phyloP scores from a whole-genome alignment of 1,140 invertebrate genomes.

The Drosophila virilis region DNA sequence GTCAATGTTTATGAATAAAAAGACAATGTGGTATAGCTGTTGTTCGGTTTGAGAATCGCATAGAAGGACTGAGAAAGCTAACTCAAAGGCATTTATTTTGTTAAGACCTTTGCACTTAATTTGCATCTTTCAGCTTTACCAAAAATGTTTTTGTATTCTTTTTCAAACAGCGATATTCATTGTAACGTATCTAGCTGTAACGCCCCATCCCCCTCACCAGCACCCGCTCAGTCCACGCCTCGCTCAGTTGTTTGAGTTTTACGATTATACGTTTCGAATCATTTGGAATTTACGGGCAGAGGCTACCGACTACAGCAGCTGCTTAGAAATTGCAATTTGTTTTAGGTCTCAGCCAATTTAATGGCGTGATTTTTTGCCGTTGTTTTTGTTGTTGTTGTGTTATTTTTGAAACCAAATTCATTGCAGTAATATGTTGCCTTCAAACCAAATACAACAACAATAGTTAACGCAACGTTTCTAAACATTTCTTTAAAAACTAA shows the following conservation, averaged over 20 bases:
- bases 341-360: conserved; percentile 44
- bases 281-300: conserved; percentile 27
- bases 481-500: conserved; percentile 43
- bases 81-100: conserved; percentile 19
- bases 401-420: conserved; percentile 24
- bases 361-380: conserved; percentile 4
- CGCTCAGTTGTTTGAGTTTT: conserved; percentile 40
- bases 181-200: conserved; percentile 14
- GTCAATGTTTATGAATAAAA: too few species aligned
- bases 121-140: conserved; percentile 21
- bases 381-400: background rate
- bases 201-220: too few species aligned
- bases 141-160: background rate
- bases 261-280: conserved; percentile 66
- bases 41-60: conserved; percentile 5
- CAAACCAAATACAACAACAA: conserved; percentile 61
- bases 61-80: background rate
- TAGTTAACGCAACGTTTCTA: conserved; percentile 80
- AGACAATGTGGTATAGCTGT: background rate
- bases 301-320: conserved; percentile 34
- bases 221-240: background rate
- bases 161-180: background rate
- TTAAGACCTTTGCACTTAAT: conserved; percentile 25
- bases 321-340: conserved; percentile 66
- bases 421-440: conserved; percentile 75